Evolutionary conservation across 1,140 invertebrate genomes (phyloP).

Genomic region (Dreissena rostriformis): DNA sequence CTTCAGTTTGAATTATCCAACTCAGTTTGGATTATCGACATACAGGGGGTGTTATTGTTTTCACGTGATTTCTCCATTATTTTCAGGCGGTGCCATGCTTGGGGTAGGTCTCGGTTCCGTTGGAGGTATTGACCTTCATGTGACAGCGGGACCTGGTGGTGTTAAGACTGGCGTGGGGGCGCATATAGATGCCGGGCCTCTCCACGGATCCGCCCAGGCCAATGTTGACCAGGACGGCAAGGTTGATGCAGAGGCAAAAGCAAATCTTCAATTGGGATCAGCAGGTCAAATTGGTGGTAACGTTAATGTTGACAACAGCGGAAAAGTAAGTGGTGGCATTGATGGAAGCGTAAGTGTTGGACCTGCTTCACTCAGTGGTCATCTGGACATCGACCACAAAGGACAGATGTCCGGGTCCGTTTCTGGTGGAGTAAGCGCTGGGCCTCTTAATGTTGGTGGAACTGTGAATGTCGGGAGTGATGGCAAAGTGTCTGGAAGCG

Average conservation of each 20-base stretch:
- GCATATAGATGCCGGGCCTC: conserved; percentile 23
- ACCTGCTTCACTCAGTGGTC: conserved; percentile 3
- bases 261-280: conserved; percentile 11
- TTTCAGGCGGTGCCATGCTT: conserved; percentile 17
- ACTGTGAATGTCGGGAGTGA: conserved; percentile 1
- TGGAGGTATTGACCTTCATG: conserved; percentile 34
- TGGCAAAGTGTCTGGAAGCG: conserved; percentile 23
- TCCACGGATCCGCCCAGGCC: conserved; percentile 7
- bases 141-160: conserved; percentile 30
- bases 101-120: conserved; percentile 21
- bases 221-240: conserved; percentile 37
- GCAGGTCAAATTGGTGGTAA: not conserved
- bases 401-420: conserved; percentile 11
- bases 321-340: not conserved
- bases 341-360: conserved; percentile 11
- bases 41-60: too few relatives aligned
- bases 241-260: conserved; percentile 11
- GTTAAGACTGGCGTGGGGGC: conserved; percentile 26
- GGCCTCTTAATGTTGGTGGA: conserved; percentile 13
- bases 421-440: not conserved
- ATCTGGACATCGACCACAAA: conserved; percentile 13
- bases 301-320: conserved; percentile 25
- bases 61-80: too few relatives aligned
- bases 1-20: too few relatives aligned
- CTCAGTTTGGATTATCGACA: too few relatives aligned